These are phyloP conservation scores for Helarctos malayanus DNA, from an alignment of 2,797 vertebrate genomes.

Conservation along the genomic window DNA sequence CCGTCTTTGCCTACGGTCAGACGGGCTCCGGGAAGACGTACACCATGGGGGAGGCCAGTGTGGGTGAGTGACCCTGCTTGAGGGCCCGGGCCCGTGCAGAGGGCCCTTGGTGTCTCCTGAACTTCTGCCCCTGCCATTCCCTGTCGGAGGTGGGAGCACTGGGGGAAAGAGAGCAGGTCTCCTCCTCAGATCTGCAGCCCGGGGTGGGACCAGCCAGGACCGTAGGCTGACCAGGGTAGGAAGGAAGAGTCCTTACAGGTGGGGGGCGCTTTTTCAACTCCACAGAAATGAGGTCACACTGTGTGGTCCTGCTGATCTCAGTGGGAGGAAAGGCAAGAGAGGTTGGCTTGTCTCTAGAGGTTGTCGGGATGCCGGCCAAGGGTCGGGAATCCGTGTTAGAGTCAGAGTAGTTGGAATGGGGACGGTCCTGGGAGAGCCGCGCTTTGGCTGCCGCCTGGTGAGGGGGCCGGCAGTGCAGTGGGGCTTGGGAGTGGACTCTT, in stretches of 20 bases:
- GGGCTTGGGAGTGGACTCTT: neutral
- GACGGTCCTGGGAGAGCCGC: neutral
- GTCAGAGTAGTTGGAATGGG: neutral
- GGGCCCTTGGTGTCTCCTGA: neutral
- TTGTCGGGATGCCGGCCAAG: neutral
- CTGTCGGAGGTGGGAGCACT: neutral
- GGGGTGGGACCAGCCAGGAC: neutral
- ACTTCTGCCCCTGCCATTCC: neutral
- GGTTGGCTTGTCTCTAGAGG: neutral
- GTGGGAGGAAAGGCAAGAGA: neutral
- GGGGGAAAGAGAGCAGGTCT: neutral
- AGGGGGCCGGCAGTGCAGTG: neutral
- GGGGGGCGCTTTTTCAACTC: neutral
- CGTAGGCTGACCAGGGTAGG: neutral
- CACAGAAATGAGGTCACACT: neutral
- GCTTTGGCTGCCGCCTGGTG: neutral
- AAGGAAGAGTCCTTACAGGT: neutral
- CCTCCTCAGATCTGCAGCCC: neutral
- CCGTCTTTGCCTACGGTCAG: constrained; percentile 98
- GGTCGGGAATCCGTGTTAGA: neutral
- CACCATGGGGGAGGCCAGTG: constrained; percentile 97
- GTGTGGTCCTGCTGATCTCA: neutral
- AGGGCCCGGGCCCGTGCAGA: neutral
- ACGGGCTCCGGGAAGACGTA: constrained; percentile 98
- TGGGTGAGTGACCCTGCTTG: constrained; percentile 91